phyloP scores from a whole-genome alignment of 2,797 vertebrate genomes.

The Notamacropus eugenii region DNA sequence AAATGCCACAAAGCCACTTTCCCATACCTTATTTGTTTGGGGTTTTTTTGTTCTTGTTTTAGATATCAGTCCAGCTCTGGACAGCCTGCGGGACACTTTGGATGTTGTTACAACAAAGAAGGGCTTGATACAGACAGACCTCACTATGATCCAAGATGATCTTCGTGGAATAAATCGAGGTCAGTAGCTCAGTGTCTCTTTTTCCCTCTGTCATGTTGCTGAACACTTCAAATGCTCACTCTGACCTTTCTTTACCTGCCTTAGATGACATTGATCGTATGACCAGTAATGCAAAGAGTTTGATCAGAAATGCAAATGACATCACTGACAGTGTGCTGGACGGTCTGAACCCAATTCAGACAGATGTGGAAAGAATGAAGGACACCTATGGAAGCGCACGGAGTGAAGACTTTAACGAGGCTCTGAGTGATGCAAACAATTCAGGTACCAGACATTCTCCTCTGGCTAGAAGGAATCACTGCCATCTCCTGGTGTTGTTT shows the following conservation, averaged over 20 bases:
- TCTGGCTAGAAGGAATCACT: background rate
- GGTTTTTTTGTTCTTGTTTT: conserved; percentile 22
- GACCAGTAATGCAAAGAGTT: conserved; percentile 88
- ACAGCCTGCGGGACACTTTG: conserved; percentile 86
- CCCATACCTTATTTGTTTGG: background rate
- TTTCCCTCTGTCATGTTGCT: background rate
- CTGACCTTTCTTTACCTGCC: conserved; percentile 49
- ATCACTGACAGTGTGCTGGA: conserved; percentile 86
- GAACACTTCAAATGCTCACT: background rate
- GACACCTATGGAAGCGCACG: conserved; percentile 78
- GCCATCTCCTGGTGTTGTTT: background rate
- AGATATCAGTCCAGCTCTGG: conserved; percentile 86
- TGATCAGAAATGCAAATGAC: conserved; percentile 85
- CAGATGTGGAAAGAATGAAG: conserved; percentile 88
- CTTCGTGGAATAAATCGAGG: conserved; percentile 89
- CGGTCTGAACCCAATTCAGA: conserved; percentile 88
- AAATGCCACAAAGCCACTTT: conserved; percentile 12
- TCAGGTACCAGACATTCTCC: conserved; percentile 83
- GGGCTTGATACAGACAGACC: conserved; percentile 84
- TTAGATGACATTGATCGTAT: conserved; percentile 88
- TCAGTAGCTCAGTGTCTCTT: conserved; percentile 67
- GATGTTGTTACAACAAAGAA: conserved; percentile 86
- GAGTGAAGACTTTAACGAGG: conserved; percentile 84
- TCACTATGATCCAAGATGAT: conserved; percentile 83
- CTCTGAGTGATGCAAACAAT: conserved; percentile 89